A percentile compares a stretch with the other conserved stretches of the same genome.
phyloP scores from a whole-genome alignment of 2,888 invertebrate species.

The Tholera decimalis region DNA sequence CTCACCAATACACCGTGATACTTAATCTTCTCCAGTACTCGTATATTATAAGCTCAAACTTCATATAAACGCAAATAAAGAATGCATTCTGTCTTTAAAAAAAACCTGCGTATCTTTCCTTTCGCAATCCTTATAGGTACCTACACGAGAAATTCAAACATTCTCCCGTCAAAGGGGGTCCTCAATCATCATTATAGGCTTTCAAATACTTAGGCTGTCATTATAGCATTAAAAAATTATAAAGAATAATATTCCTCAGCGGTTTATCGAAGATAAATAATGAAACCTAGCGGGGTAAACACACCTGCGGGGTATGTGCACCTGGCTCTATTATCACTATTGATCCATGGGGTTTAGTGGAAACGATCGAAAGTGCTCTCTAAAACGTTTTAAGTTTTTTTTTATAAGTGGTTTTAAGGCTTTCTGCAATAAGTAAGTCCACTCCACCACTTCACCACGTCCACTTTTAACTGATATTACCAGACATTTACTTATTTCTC shows the following conservation, averaged over 20 bases:
- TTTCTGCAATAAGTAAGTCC: background rate
- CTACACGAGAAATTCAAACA: constrained; percentile 22
- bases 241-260: constrained; percentile 37
- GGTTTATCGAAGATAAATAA: constrained; percentile 34
- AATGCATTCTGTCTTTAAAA: background rate
- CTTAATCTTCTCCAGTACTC: background rate
- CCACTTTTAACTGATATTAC: no score
- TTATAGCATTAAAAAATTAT: constrained; percentile 51
- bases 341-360: constrained; percentile 37
- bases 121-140: background rate
- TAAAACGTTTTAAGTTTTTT: constrained; percentile 29
- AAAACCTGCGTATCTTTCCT: background rate
- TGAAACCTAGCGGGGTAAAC: constrained; percentile 31
- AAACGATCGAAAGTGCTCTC: constrained; percentile 17
- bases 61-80: background rate
- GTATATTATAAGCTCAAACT: background rate
- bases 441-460: constrained; percentile 12
- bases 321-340: constrained; percentile 59
- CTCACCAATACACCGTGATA: no score
- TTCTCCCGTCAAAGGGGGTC: constrained; percentile 24
- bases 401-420: background rate
- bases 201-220: constrained; percentile 41
- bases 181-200: constrained; percentile 46
- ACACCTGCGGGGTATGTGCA: constrained; percentile 63
- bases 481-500: no score